These are phyloP conservation scores for Jordanella pulchra DNA, from an alignment of 2,797 vertebrate species.

Conservation along the genomic window DNA sequence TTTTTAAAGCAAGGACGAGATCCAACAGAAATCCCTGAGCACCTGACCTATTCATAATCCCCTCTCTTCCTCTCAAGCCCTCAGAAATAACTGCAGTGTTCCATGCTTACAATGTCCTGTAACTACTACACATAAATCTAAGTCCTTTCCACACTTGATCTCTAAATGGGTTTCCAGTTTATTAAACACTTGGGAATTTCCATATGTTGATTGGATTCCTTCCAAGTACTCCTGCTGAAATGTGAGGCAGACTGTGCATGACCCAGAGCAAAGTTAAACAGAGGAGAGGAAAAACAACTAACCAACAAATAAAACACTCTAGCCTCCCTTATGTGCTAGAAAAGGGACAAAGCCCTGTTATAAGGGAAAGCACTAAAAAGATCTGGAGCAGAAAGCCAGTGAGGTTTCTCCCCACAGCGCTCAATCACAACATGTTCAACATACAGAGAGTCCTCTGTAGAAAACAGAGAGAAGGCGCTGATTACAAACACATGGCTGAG, in stretches of 20 bases:
- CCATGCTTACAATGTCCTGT: constrained; percentile 25
- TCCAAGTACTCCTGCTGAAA: constrained; percentile 31
- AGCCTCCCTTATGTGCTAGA: constrained; percentile 4
- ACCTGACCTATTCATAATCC: constrained; percentile 40
- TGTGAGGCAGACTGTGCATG: constrained; percentile 21
- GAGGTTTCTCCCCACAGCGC: constrained; percentile 36
- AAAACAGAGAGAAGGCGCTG: constrained; percentile 59
- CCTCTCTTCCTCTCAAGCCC: constrained; percentile 18
- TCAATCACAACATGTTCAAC: constrained; percentile 44
- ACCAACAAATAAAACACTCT: constrained; percentile 23
- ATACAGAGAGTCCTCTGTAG: constrained; percentile 49
- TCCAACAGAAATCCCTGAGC: constrained; percentile 23
- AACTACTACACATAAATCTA: constrained; percentile 46
- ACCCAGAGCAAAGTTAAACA: constrained; percentile 10
- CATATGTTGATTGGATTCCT: constrained; percentile 24
- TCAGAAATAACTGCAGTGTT: constrained; percentile 30
- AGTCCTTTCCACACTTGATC: constrained; percentile 31
- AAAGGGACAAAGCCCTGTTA: constrained; percentile 28
- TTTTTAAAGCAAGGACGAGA: constrained; percentile 24
- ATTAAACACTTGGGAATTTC: constrained; percentile 27
- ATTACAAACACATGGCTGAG: constrained; percentile 73
- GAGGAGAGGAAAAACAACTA: constrained; percentile 27
- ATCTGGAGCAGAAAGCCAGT: constrained; percentile 35
- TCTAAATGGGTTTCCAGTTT: constrained; percentile 38
- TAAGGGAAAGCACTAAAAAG: constrained; percentile 5